Evolutionary conservation across 2,888 invertebrate species (phyloP).

Genomic region (Griposia aprilina): DNA sequence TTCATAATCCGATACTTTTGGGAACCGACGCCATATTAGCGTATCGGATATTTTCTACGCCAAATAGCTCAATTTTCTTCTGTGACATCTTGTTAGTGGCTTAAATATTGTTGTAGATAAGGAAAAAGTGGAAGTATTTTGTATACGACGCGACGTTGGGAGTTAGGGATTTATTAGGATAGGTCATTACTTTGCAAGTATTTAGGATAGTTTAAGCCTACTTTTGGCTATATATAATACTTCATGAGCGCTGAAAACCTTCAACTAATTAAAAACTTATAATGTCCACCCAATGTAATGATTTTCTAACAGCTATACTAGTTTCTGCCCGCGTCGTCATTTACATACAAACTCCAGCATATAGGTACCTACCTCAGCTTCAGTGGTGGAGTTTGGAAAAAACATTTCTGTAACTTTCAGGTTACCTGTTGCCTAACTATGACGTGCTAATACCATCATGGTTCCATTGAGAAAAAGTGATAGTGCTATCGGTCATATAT

Average conservation of each 20-base stretch:
- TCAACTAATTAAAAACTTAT: not conserved
- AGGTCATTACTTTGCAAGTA: constrained; percentile 11
- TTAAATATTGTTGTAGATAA: constrained; percentile 47
- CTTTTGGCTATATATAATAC: too few species aligned
- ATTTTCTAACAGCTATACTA: not conserved
- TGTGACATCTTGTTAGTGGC: constrained; percentile 57
- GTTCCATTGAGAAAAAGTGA: too few species aligned
- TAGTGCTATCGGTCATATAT: too few species aligned
- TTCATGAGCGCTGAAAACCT: not conserved
- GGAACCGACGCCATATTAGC: constrained; percentile 52
- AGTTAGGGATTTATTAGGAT: constrained; percentile 38
- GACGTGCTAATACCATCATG: too few species aligned
- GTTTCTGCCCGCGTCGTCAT: too few species aligned
- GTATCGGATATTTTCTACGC: constrained; percentile 53
- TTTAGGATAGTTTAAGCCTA: constrained; percentile 1
- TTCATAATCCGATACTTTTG: constrained; percentile 63
- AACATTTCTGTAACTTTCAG: too few species aligned
- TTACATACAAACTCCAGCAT: not conserved
- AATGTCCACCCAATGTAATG: not conserved
- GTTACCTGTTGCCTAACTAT: too few species aligned
- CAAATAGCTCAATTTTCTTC: constrained; percentile 62
- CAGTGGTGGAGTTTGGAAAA: not conserved
- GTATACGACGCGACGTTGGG: not conserved
- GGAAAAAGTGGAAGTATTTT: constrained; percentile 26
- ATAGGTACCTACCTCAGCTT: not conserved